Evolutionary conservation across 1,140 invertebrate genomes (phyloP).

Genomic region (Rhizoglyphus robini): DNA sequence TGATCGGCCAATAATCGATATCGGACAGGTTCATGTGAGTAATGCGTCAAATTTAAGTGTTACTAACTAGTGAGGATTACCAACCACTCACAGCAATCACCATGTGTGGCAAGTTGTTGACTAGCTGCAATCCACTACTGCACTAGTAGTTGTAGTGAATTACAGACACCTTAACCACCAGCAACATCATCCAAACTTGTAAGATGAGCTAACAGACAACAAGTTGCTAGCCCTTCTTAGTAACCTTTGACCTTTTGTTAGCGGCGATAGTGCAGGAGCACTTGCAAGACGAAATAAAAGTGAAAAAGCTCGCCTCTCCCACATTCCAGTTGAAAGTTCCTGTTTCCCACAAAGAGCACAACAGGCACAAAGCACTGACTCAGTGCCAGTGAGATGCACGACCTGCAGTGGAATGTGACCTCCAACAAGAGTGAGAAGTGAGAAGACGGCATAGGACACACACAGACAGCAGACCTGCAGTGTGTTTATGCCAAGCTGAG

Average conservation of each 20-base stretch:
- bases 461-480: not conserved
- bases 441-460: not conserved
- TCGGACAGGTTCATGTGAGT: too few relatives aligned
- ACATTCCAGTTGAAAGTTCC: not conserved
- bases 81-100: too few relatives aligned
- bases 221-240: not conserved
- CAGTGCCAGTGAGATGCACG: not conserved
- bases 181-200: too few relatives aligned
- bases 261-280: not conserved
- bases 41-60: too few relatives aligned
- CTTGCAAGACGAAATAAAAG: not conserved
- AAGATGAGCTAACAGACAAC: too few relatives aligned
- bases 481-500: not conserved
- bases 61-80: too few relatives aligned
- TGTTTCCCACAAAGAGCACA: not conserved
- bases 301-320: not conserved
- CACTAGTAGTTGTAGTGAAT: too few relatives aligned
- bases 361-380: not conserved
- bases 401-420: slow-evolving; percentile 17
- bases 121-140: too few relatives aligned
- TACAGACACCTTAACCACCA: too few relatives aligned
- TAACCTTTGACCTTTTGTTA: not conserved
- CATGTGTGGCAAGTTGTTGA: too few relatives aligned
- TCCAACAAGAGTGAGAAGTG: not conserved
- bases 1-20: too few relatives aligned